A percentile compares a stretch with the other conserved stretches of the same genome.
Evolutionary conservation across 2,888 invertebrate genomes (phyloP).

Genomic region (Drosophila lutescens): DNA sequence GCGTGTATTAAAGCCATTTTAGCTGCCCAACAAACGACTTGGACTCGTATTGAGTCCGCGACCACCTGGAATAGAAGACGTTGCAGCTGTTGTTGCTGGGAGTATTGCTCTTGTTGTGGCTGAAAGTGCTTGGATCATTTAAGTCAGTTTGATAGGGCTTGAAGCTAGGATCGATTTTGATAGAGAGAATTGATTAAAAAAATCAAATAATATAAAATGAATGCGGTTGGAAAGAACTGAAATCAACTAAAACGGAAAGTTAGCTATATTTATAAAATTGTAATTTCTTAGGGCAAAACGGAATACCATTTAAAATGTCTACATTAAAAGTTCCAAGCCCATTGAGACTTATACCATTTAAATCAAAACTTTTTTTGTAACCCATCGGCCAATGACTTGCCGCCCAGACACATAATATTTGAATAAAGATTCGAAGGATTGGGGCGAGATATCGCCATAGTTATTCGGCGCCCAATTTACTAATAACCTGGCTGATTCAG

Average conservation of each 20-base stretch:
- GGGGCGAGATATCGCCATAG: slow-evolving; percentile 37
- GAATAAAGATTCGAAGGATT: slow-evolving; percentile 1
- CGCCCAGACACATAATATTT: slow-evolving; percentile 17
- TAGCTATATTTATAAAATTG: no score
- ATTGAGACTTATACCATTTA: neutral
- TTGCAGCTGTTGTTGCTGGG: slow-evolving; percentile 9
- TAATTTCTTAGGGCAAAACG: no score
- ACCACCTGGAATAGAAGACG: slow-evolving; percentile 43
- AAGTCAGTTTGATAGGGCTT: neutral
- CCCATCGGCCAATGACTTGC: slow-evolving; percentile 24
- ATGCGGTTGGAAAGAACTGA: neutral
- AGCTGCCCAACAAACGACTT: slow-evolving; percentile 14
- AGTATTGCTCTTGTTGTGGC: neutral
- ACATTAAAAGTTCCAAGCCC: neutral
- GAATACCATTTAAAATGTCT: no score
- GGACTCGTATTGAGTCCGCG: slow-evolving; percentile 23
- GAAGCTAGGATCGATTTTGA: neutral
- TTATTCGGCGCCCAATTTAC: slow-evolving; percentile 71
- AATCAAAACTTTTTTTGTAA: neutral
- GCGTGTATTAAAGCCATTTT: slow-evolving; percentile 14
- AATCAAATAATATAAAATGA: neutral
- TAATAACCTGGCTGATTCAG: slow-evolving; percentile 58
- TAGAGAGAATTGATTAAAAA: neutral
- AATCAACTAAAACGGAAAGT: neutral
- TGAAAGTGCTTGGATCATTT: slow-evolving; percentile 9